phyloP scores from a whole-genome alignment of 1,140 invertebrate genomes.

The Drosophila bocki region DNA sequence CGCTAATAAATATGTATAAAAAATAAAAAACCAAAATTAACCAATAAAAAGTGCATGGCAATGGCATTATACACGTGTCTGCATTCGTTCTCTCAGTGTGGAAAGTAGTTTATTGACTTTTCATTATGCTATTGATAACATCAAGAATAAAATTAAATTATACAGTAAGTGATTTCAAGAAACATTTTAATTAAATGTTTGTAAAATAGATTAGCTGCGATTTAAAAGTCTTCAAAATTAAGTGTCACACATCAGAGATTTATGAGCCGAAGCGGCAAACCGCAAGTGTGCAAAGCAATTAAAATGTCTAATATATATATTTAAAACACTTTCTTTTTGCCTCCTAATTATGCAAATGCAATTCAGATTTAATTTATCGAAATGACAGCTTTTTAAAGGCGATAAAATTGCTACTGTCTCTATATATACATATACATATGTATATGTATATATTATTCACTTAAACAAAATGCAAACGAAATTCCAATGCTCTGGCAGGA shows the following conservation, averaged over 20 bases:
- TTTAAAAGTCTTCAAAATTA: constrained; percentile 20
- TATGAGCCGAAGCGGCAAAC: constrained; percentile 11
- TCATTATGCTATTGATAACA: constrained; percentile 19
- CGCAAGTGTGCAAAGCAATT: constrained; percentile 30
- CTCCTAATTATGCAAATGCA: constrained; percentile 40
- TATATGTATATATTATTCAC: constrained; percentile 2
- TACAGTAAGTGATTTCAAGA: constrained; percentile 35
- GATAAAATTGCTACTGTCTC: constrained; percentile 17
- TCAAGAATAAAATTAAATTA: constrained; percentile 39
- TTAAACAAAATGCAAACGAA: constrained; percentile 51
- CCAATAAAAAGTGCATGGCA: neutral
- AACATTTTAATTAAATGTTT: constrained; percentile 23
- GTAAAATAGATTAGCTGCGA: neutral
- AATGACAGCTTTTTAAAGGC: constrained; percentile 20
- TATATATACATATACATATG: neutral
- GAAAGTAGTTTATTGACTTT: constrained; percentile 62
- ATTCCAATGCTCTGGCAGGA: constrained; percentile 37
- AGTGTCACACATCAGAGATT: constrained; percentile 32
- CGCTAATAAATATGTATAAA: constrained; percentile 29
- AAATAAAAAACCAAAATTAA: constrained; percentile 2
- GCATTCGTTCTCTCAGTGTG: constrained; percentile 5
- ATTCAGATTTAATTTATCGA: constrained; percentile 21
- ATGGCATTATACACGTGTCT: constrained; percentile 44
- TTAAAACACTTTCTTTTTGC: constrained; percentile 9
- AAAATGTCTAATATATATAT: constrained; percentile 13